Base-by-base conservation (phyloP, 1,140 invertebrate species). In the Macrotrachela quadricornifera region DNA sequence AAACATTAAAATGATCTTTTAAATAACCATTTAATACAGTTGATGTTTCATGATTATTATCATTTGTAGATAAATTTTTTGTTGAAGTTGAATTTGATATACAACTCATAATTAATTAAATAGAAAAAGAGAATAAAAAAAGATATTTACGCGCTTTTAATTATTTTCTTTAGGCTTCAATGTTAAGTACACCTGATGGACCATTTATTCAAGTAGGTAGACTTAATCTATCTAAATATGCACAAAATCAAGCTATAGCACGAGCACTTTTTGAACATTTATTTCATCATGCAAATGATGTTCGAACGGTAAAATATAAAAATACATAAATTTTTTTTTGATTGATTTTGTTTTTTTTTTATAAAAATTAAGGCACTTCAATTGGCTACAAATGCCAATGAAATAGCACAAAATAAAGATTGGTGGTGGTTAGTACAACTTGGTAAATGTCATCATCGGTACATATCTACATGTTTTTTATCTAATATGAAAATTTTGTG, bases 371-470 rank as follows among this genome's bases (percentile, higher is more conserved):
- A 75, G 80, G 83, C 84, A 30, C 72, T 88, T 65, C 83, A 91
- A 66, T 72, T 92, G 49, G 85, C 85, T 14, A 79, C 85, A 14
- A 77, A 83, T 71, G 82, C 81, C 0, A 82, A 80, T 44, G 66
- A 71, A 62, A 61, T 66, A 1, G 63, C 60, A 56, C 64, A 81
- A 50, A 82, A 77, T 59, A 76, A 80, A 59, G 87, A 94, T 62
- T 95, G 90, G 88, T 99, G 86, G 84, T 97, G 92, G 92, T 87
- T 92, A 66, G 77, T 86, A 12, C 83, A 85, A 61, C 67, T 86
- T 21, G 86, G 83, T n/a, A 84, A 91, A 60, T 95, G 90, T 67
- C 91, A 94, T 63, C 80, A 82, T 56, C 69, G 75, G 71, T 74
- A 56, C 42, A 44, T 37, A 12, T 47, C 1, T 4, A 47, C 17